Conservation (phyloP, 2,797 vertebrate species). For the Coreius guichenoti region DNA sequence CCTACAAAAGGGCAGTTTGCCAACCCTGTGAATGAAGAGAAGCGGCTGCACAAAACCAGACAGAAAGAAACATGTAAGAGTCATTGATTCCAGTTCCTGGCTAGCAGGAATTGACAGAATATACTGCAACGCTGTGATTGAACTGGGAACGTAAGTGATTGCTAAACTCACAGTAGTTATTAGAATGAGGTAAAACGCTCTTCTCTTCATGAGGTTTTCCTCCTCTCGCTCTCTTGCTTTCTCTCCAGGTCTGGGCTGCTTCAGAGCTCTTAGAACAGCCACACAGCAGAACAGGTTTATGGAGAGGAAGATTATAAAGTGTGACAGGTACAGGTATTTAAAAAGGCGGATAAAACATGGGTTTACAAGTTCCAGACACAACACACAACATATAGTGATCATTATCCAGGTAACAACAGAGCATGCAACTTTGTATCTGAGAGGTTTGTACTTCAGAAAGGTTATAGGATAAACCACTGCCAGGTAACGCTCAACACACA, state of each 20-base stretch:
- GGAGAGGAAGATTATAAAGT: slow-evolving; percentile 14
- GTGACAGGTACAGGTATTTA: neutral
- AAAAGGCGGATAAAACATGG: neutral
- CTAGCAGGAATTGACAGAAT: neutral
- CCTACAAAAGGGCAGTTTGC: slow-evolving; percentile 23
- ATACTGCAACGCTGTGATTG: slow-evolving; percentile 15
- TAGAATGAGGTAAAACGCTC: slow-evolving; percentile 49
- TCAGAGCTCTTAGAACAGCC: slow-evolving; percentile 52
- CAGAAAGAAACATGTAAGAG: neutral
- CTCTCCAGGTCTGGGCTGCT: slow-evolving; percentile 42
- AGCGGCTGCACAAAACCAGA: slow-evolving; percentile 23
- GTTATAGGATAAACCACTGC: slow-evolving; percentile 55
- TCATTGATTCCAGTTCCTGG: neutral
- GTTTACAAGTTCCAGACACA: neutral
- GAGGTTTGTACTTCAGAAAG: slow-evolving; percentile 52
- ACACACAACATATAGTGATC: neutral
- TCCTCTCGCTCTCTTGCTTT: slow-evolving; percentile 41
- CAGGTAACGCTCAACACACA: slow-evolving; percentile 57
- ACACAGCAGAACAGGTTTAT: slow-evolving; percentile 48
- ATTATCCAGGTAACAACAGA: slow-evolving; percentile 41
- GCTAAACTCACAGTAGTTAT: slow-evolving; percentile 14
- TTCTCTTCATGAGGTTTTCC: slow-evolving; percentile 48
- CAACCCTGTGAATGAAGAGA: slow-evolving; percentile 32
- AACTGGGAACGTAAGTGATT: slow-evolving; percentile 40
- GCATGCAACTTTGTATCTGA: slow-evolving; percentile 44